Percentiles rank a stretch among this genome's conserved stretches.
Conservation (phyloP, 2,113 vertebrate species). For the Calyptomena viridis region DNA sequence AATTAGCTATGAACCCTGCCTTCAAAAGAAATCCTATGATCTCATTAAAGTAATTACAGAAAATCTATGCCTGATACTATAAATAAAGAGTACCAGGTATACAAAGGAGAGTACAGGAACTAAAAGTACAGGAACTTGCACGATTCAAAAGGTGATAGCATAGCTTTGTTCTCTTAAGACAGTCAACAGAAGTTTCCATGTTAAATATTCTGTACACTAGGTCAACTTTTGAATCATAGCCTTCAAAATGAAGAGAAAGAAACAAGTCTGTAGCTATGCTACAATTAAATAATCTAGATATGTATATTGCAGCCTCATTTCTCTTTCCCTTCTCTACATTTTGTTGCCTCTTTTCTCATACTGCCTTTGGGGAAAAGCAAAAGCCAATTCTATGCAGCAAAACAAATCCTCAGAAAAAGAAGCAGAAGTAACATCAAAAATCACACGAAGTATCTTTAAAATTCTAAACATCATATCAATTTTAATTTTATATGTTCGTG, state of each 20-base stretch:
- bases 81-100: background rate
- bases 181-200: background rate
- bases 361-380: background rate
- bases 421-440: background rate
- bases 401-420: background rate
- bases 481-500: background rate
- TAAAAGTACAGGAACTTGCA: background rate
- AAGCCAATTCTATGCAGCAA: fast-evolving
- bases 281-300: background rate
- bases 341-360: background rate
- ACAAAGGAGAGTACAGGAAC: background rate
- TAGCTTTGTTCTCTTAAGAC: background rate
- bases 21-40: background rate
- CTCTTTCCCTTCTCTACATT: background rate
- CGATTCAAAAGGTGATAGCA: background rate
- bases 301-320: background rate
- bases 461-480: background rate
- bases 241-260: background rate
- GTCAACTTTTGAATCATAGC: background rate
- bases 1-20: slow-evolving; percentile 7
- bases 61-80: background rate
- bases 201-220: background rate
- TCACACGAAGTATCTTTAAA: background rate
- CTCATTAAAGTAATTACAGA: slow-evolving; percentile 28
- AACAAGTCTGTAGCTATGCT: background rate